Percentiles rank a stretch among this genome's conserved stretches.
Evolutionary conservation across 2,113 vertebrate genomes (phyloP).

Genomic region (Peromyscus maniculatus): DNA sequence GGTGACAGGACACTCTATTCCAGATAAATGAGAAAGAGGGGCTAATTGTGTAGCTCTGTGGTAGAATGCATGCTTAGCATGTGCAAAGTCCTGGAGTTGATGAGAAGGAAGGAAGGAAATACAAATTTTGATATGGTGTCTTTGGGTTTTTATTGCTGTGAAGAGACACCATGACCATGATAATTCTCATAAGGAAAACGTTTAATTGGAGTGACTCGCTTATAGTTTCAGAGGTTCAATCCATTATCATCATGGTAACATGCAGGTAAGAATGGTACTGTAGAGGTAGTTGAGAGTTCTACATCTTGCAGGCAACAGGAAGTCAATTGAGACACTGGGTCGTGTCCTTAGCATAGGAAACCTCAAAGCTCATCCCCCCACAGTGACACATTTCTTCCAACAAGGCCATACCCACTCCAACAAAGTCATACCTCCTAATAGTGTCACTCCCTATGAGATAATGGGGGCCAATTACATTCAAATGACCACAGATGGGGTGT

Average conservation of each 20-base stretch:
- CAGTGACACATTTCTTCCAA: neutral
- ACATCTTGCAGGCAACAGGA: neutral
- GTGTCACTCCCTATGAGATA: neutral
- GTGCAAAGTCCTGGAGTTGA: neutral
- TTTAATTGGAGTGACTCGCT: neutral
- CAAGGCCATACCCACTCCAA: neutral
- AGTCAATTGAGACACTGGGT: neutral
- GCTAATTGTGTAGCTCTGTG: neutral
- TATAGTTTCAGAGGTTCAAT: neutral
- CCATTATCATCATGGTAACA: neutral
- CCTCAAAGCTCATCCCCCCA: neutral
- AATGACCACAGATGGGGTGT: neutral
- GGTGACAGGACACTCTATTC: neutral
- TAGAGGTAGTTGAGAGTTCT: neutral
- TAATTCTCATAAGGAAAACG: neutral
- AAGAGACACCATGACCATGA: neutral
- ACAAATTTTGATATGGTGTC: neutral
- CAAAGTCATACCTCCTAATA: neutral
- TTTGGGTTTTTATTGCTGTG: neutral
- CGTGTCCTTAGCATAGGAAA: neutral
- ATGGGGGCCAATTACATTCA: neutral
- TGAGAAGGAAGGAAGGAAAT: neutral
- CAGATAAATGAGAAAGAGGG: constrained; percentile 10
- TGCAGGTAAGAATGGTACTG: neutral
- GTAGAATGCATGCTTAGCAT: neutral